Base-by-base conservation (phyloP, 2,797 vertebrate genomes). In the Cossypha niveicapilla region DNA sequence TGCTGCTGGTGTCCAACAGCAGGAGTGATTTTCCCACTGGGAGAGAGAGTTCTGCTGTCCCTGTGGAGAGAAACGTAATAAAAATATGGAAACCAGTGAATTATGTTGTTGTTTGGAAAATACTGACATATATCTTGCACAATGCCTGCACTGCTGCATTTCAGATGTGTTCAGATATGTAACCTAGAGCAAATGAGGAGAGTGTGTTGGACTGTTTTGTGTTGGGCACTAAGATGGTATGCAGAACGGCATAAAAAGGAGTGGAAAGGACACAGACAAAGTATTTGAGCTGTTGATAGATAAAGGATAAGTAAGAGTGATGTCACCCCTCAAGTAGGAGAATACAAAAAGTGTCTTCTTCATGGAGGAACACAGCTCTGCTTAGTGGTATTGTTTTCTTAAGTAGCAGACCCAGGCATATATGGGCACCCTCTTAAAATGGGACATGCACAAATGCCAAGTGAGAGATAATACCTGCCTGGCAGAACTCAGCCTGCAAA, bases 1-100 rank as follows among this genome's bases (percentile, higher is more conserved):
- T 85, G 71, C 86, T 92, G 60, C 82, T 85, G 62, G 30, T 86
- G 90, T 94, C 79, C 94, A 92, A 82, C 47, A 61, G 51, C 66
- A 94, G 84, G 82, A 95, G 30, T 95, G 88, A 94, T 96, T 96
- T 94, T 91, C 68, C 94, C 92, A 34, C 77, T 76, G 94, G 90
- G 92, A 95, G 89, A 87, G 62, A 88, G 92, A 96, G 82, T 94
- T 95, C 93, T 94, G 58, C 84, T 44, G 58, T 91, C 92, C 79
- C 92, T 62, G 35, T 85, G 90, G 95, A 96, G 90, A 88, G 48
- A 90, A 91, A 65, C 88, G 81, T 91, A 95, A 95, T 95, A 90
- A 94, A 96, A 96, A 85, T 56, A 45, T 54, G 74, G 56, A 94
- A 94, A 92, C 35, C 0, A 12, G 74, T 95, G 86, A 96, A 94